phyloP scores from a whole-genome alignment of 2,797 vertebrate genomes.

The Xenentodon cancila region DNA sequence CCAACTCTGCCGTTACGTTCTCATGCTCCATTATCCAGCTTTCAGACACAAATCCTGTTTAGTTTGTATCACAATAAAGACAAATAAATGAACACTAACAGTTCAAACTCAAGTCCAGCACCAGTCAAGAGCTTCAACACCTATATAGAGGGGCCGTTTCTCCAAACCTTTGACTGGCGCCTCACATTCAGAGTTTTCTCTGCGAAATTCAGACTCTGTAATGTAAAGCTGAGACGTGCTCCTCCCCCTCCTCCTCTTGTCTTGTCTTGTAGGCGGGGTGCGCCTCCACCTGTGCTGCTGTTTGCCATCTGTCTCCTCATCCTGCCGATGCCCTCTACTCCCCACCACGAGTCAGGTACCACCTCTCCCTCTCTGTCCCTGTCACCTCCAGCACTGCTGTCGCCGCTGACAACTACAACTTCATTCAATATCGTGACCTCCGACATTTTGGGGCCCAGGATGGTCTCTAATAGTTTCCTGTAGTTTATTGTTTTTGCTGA shows the following conservation, averaged over 20 bases:
- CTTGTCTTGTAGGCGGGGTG: slow-evolving; percentile 59
- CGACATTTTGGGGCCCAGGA: slow-evolving; percentile 15
- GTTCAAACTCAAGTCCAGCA: too few relatives aligned
- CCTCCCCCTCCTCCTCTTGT: neutral
- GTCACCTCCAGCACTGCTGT: slow-evolving; percentile 2
- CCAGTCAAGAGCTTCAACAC: too few relatives aligned
- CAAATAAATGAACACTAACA: too few relatives aligned
- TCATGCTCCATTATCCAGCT: too few relatives aligned
- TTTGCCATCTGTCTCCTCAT: slow-evolving; percentile 73
- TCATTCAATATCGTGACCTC: slow-evolving; percentile 54
- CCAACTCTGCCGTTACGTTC: too few relatives aligned
- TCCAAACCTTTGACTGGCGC: too few relatives aligned
- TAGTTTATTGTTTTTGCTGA: slow-evolving; percentile 46
- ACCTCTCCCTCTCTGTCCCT: neutral
- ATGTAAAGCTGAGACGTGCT: neutral
- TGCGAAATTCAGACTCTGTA: neutral
- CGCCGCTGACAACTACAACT: slow-evolving; percentile 20
- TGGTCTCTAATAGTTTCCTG: slow-evolving; percentile 41
- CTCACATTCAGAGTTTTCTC: neutral
- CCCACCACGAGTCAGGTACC: slow-evolving; percentile 73
- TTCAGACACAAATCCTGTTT: too few relatives aligned
- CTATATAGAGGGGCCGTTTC: too few relatives aligned
- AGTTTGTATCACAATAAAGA: too few relatives aligned
- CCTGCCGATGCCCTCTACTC: slow-evolving; percentile 62
- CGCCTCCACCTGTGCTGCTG: slow-evolving; percentile 67